These are phyloP conservation scores for Penelope pileata DNA, from an alignment of 2,113 vertebrate genomes.

Conservation along the genomic window DNA sequence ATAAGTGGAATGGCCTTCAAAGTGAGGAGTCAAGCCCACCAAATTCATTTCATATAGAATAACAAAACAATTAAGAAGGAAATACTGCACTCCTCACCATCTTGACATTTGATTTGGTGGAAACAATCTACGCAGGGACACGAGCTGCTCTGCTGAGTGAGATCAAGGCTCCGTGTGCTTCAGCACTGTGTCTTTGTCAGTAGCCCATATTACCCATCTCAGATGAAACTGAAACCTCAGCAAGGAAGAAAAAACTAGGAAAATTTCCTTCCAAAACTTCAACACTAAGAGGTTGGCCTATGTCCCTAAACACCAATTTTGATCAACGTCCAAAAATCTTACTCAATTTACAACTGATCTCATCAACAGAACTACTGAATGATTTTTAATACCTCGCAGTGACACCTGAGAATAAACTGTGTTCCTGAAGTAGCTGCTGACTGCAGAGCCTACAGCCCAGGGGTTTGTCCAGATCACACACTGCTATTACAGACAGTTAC, in stretches of 20 bases:
- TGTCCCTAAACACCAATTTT: accelerated
- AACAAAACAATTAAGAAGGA: background rate
- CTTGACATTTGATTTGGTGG: background rate
- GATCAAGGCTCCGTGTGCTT: background rate
- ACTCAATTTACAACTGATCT: background rate
- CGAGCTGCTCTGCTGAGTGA: background rate
- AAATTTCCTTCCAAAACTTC: background rate
- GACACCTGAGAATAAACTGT: background rate
- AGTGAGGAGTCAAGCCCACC: background rate
- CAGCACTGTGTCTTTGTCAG: background rate
- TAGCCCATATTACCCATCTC: background rate
- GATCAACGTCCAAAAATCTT: background rate
- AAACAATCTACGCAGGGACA: accelerated
- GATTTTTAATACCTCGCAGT: background rate
- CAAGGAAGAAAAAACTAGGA: background rate
- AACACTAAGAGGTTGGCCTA: background rate
- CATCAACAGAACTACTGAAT: background rate
- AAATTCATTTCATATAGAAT: background rate
- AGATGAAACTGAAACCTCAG: background rate
- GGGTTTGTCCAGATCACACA: background rate
- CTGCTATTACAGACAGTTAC: background rate
- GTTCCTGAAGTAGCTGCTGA: background rate
- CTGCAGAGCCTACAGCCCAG: background rate
- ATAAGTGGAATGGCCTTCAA: background rate
- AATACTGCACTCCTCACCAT: background rate